phyloP scores from a whole-genome alignment of 2,888 invertebrate genomes.

The Autographa gamma region DNA sequence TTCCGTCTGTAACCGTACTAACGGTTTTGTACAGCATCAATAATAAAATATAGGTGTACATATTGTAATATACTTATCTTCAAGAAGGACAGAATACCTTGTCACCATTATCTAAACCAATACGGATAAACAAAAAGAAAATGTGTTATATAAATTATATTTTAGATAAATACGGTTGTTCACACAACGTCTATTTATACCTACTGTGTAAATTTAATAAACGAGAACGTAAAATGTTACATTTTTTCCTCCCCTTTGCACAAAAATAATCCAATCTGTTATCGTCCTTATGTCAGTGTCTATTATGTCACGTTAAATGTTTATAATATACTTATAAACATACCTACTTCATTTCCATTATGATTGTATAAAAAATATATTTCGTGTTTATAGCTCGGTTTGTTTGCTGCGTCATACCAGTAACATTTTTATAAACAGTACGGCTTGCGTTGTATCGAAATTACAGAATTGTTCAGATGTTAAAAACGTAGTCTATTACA shows the following conservation, averaged over 20 bases:
- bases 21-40: no score
- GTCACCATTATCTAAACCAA: no score
- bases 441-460: constrained; percentile 21
- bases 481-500: constrained; percentile 38
- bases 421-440: constrained; percentile 24
- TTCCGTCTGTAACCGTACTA: no score
- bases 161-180: not conserved
- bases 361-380: constrained; percentile 34
- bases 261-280: constrained; percentile 74
- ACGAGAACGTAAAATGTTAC: constrained; percentile 70
- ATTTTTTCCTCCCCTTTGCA: constrained; percentile 70
- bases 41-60: no score
- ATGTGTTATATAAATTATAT: no score
- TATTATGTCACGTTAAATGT: constrained; percentile 42
- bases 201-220: constrained; percentile 59
- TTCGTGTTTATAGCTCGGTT: constrained; percentile 16
- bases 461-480: constrained; percentile 42
- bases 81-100: no score
- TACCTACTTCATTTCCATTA: constrained; percentile 29
- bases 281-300: constrained; percentile 66
- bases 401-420: constrained; percentile 23
- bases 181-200: constrained; percentile 32
- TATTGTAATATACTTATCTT: no score
- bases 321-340: constrained; percentile 34
- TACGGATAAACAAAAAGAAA: not conserved